Percentiles rank a stretch among this genome's conserved stretches.
Evolutionary conservation across 2,888 invertebrate genomes (phyloP).

Genomic region (Philereme transversata): DNA sequence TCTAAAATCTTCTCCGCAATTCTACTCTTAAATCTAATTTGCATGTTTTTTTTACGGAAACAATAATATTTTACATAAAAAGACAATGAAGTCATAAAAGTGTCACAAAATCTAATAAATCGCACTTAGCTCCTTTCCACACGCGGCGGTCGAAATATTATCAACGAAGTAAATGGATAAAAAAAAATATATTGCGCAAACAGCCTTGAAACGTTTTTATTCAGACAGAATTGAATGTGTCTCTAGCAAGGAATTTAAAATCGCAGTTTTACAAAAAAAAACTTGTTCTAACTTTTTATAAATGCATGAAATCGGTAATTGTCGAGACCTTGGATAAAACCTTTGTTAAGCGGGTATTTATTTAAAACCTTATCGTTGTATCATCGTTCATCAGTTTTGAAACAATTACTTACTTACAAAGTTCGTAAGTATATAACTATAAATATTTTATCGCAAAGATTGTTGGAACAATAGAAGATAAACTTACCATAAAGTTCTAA

Average conservation of each 20-base stretch:
- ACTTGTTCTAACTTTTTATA: constrained; percentile 3
- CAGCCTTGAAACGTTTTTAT: constrained; percentile 35
- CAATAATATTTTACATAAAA: constrained; percentile 8
- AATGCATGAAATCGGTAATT: constrained; percentile 21
- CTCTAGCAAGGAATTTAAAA: constrained; percentile 23
- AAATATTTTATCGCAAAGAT: constrained; percentile 22
- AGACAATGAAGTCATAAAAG: constrained; percentile 8
- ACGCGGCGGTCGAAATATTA: constrained; percentile 16
- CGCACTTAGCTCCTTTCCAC: constrained; percentile 21
- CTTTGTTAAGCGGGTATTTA: constrained; percentile 16
- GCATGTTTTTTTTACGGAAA: background rate
- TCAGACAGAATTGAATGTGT: constrained; percentile 26
- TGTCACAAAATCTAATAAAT: constrained; percentile 20
- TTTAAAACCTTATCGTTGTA: constrained; percentile 1
- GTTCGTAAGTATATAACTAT: constrained; percentile 12
- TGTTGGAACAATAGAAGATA: constrained; percentile 31
- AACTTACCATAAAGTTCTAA: constrained; percentile 38
- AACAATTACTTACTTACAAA: constrained; percentile 24
- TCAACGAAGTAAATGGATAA: constrained; percentile 10
- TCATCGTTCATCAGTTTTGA: constrained; percentile 23
- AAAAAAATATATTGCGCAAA: constrained; percentile 22
- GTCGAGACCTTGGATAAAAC: constrained; percentile 22
- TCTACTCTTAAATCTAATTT: too few species aligned
- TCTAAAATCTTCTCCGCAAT: too few species aligned
- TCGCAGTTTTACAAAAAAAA: constrained; percentile 17